These are phyloP conservation scores for Hylia prasina DNA, from an alignment of 2,113 vertebrate species.

Conservation along the genomic window DNA sequence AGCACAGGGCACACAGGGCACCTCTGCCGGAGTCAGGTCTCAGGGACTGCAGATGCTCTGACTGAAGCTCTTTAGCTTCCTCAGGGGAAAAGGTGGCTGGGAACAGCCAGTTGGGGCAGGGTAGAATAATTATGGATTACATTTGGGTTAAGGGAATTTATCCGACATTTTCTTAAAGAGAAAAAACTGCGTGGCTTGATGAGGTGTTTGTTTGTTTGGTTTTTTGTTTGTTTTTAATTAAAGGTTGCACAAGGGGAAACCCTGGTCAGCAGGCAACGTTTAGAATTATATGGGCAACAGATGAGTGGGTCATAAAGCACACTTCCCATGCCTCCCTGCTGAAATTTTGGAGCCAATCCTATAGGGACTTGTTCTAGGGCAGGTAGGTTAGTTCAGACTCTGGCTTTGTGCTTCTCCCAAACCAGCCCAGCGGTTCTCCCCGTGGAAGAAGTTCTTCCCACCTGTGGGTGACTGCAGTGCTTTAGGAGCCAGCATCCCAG, in stretches of 20 bases:
- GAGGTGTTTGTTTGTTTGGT: not conserved
- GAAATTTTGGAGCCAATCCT: not conserved
- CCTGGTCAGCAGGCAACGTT: not conserved
- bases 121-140: not conserved
- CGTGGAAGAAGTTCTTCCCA: not conserved
- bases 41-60: not conserved
- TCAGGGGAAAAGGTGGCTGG: not conserved
- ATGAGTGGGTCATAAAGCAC: not conserved
- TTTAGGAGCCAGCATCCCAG: not conserved
- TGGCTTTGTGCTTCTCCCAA: not conserved
- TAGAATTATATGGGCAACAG: not conserved
- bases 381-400: not conserved
- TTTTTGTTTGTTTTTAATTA: not conserved
- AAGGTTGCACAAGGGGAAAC: not conserved
- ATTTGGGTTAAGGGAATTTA: not conserved
- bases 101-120: not conserved
- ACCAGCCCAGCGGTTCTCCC: not conserved
- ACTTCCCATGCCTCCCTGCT: not conserved
- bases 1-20: not conserved
- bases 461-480: accelerated
- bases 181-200: not conserved
- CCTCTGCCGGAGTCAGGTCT: not conserved
- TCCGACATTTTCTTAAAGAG: not conserved
- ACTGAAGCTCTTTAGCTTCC: not conserved
- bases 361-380: accelerated